These are phyloP conservation scores for Gobio gobio DNA, from an alignment of 2,113 vertebrate genomes.

Conservation along the genomic window DNA sequence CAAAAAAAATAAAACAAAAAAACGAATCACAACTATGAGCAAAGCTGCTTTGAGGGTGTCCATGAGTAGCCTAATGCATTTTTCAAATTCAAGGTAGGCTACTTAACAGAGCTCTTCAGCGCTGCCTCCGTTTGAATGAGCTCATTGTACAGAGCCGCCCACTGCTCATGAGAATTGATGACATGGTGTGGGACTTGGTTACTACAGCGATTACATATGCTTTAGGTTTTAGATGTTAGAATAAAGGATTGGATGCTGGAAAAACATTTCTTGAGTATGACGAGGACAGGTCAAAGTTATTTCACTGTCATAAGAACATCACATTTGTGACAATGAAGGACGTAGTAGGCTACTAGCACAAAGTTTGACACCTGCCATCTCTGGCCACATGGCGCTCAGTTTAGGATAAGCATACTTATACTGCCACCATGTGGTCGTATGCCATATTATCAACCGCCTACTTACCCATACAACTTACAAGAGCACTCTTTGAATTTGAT, in stretches of 20 bases:
- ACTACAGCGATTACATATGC: background rate
- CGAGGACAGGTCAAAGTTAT: background rate
- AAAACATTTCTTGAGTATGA: background rate
- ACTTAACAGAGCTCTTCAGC: conserved; percentile 16
- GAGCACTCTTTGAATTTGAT: background rate
- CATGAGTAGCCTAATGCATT: background rate
- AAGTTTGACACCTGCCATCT: background rate
- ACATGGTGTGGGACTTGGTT: conserved; percentile 1
- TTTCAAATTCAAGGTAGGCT: background rate
- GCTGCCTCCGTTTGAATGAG: conserved; percentile 21
- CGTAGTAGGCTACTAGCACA: background rate
- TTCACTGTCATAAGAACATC: background rate
- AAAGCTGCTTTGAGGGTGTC: background rate
- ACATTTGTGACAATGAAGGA: background rate
- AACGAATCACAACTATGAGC: background rate
- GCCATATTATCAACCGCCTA: background rate
- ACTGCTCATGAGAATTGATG: conserved; percentile 34
- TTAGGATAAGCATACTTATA: conserved; percentile 7
- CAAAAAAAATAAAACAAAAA: background rate
- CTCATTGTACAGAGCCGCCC: conserved; percentile 13
- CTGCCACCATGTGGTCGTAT: conserved; percentile 52
- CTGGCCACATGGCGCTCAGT: background rate
- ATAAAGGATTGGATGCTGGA: background rate
- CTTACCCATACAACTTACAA: background rate
- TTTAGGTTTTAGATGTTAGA: background rate